Percentiles rank a stretch among this genome's conserved stretches.
phyloP scores from a whole-genome alignment of 2,797 vertebrate genomes.

The Typhlichthys subterraneus region DNA sequence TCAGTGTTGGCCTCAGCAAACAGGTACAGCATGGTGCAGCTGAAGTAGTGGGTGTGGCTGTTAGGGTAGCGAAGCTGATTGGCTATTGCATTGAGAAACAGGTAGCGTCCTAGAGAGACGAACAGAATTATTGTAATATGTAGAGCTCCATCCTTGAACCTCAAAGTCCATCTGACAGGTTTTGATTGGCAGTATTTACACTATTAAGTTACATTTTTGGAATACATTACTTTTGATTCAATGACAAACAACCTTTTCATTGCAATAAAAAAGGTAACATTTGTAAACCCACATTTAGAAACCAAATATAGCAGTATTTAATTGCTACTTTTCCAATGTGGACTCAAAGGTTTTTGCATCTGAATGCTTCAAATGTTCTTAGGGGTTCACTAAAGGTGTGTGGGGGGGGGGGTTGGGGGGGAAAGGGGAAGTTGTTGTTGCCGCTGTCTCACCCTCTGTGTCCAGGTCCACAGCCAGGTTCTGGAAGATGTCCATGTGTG shows the following conservation, averaged over 20 bases:
- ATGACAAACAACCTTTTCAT: too few relatives aligned
- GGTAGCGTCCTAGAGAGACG: constrained; percentile 88
- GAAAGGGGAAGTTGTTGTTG: background rate
- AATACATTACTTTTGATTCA: too few relatives aligned
- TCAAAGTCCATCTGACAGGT: too few relatives aligned
- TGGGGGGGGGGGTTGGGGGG: too few relatives aligned
- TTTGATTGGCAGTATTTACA: too few relatives aligned
- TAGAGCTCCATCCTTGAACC: too few relatives aligned
- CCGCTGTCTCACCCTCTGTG: constrained; percentile 88
- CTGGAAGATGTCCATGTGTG: constrained; percentile 99
- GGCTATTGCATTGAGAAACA: constrained; percentile 97
- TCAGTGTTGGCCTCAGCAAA: constrained; percentile 98
- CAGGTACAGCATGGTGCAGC: constrained; percentile 98
- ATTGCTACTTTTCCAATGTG: too few relatives aligned
- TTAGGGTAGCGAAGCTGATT: constrained; percentile 99
- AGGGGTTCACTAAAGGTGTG: background rate
- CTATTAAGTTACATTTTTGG: too few relatives aligned
- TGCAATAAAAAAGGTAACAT: too few relatives aligned
- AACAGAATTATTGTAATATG: background rate
- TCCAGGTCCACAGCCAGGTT: constrained; percentile 97
- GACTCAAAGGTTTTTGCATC: too few relatives aligned
- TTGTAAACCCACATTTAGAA: too few relatives aligned
- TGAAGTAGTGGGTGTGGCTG: constrained; percentile 99
- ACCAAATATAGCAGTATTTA: too few relatives aligned
- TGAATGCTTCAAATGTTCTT: background rate